Base-by-base conservation (phyloP, 2,888 invertebrate genomes). In the Rhaphigaster nebulosa region DNA sequence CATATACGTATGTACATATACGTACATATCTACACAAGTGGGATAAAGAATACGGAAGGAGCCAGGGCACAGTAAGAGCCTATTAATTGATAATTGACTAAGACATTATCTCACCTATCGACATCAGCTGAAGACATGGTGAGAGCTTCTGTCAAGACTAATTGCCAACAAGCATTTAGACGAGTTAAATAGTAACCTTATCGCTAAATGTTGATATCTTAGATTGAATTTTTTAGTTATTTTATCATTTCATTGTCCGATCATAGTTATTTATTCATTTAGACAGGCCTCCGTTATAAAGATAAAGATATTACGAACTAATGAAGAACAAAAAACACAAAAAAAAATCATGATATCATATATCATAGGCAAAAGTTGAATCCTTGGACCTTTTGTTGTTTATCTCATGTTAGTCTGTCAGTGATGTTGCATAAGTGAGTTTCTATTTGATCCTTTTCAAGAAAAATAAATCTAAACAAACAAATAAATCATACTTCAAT, bases 51-150 rank as follows among this genome's bases (percentile, higher is more conserved):
- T n/a, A n/a, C n/a, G n/a, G n/a, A n/a, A n/a, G n/a, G n/a, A n/a
- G n/a, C n/a, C n/a, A n/a, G n/a, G n/a, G n/a, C n/a, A n/a, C n/a
- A n/a, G n/a, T n/a, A n/a, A n/a, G n/a, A n/a, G n/a, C n/a, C n/a
- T n/a, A n/a, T n/a, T n/a, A n/a, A n/a, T n/a, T n/a, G n/a, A n/a
- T n/a, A n/a, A n/a, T n/a, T n/a, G n/a, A n/a, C n/a, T n/a, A n/a
- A n/a, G n/a, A n/a, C n/a, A n/a, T 8, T 26, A 34, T 70, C 70
- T 70, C 34, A 84, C 84, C 84, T 84, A 26, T 84, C 4, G 15
- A 84, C 84, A 45, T 45, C 13, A 26, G 84, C 84, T 84, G 84
- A 84, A 84, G 84, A 84, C 84, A 84, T 84, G 84, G 29, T 84
- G 84, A 15, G 41, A 41, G 45, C 45, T 45, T 84, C 84, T 12